phyloP scores from a whole-genome alignment of 2,113 vertebrate species.

The Myiozetetes cayanensis region DNA sequence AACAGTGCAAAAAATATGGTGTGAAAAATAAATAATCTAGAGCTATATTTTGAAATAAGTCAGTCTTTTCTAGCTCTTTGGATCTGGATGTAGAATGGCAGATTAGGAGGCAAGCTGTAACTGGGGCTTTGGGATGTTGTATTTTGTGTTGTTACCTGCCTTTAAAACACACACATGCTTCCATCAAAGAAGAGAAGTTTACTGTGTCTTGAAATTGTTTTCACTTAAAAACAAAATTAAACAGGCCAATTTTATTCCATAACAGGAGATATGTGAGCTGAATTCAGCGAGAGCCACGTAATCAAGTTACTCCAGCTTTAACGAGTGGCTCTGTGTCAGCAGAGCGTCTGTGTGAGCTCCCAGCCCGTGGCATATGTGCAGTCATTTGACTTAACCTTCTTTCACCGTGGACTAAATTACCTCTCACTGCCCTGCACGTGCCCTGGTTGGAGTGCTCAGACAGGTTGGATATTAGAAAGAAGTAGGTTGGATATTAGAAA shows the following conservation, averaged over 20 bases:
- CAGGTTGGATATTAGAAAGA: too few relatives aligned
- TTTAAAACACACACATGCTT: not conserved
- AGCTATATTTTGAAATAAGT: not conserved
- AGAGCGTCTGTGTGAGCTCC: not conserved
- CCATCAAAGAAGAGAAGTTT: not conserved
- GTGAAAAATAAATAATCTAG: not conserved
- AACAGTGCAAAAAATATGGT: not conserved
- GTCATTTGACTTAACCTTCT: not conserved
- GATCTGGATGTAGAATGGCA: not conserved
- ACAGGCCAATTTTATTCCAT: constrained; percentile 1
- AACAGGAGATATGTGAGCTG: not conserved
- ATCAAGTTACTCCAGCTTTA: not conserved
- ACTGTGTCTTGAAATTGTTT: not conserved
- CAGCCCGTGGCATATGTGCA: not conserved
- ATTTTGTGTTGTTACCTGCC: not conserved
- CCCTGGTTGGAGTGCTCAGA: accelerated
- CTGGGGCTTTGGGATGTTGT: not conserved
- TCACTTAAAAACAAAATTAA: not conserved
- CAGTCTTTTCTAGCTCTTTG: not conserved
- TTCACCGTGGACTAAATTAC: not conserved
- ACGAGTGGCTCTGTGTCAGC: not conserved
- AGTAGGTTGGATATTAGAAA: too few relatives aligned
- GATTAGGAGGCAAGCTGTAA: not conserved
- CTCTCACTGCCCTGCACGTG: not conserved
- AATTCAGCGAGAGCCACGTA: not conserved